Evolutionary conservation across 2,888 invertebrate species (phyloP).

Genomic region (Caenorhabditis zanzibari): DNA sequence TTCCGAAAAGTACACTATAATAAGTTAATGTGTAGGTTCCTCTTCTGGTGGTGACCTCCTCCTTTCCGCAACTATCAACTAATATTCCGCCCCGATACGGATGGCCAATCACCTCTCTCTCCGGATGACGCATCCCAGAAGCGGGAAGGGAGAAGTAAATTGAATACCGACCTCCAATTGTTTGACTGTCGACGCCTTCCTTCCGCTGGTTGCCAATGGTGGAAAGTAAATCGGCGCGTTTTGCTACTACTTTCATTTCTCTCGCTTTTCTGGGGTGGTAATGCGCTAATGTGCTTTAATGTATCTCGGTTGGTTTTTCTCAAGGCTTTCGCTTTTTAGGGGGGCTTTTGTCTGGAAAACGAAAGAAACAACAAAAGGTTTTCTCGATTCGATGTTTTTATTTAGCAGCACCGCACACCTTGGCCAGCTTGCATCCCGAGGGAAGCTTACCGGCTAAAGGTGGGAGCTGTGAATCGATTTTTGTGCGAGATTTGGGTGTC

Average conservation of each 20-base stretch:
- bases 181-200: slow-evolving; percentile 30
- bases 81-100: slow-evolving; percentile 56
- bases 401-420: slow-evolving; percentile 17
- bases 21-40: slow-evolving; percentile 36
- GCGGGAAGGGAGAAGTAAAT: slow-evolving; percentile 51
- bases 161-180: slow-evolving; percentile 16
- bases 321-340: slow-evolving; percentile 48
- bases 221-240: slow-evolving; percentile 48
- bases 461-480: slow-evolving; percentile 49
- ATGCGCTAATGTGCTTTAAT: slow-evolving; percentile 57
- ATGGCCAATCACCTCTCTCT: slow-evolving; percentile 50
- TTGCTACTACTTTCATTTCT: slow-evolving; percentile 51
- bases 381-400: slow-evolving; percentile 63
- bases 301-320: slow-evolving; percentile 54
- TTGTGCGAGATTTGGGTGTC: slow-evolving; percentile 57
- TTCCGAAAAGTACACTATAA: slow-evolving; percentile 20
- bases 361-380: slow-evolving; percentile 2
- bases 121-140: slow-evolving; percentile 37
- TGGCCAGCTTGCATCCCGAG: slow-evolving; percentile 27
- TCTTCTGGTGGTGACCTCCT: slow-evolving; percentile 4
- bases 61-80: slow-evolving; percentile 53
- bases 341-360: slow-evolving; percentile 7
- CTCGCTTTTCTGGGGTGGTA: slow-evolving; percentile 16
- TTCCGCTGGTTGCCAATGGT: slow-evolving; percentile 21
- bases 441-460: slow-evolving; percentile 15